Conservation (phyloP, 2,888 invertebrate genomes). For the Sarcophaga subvicina region DNA sequence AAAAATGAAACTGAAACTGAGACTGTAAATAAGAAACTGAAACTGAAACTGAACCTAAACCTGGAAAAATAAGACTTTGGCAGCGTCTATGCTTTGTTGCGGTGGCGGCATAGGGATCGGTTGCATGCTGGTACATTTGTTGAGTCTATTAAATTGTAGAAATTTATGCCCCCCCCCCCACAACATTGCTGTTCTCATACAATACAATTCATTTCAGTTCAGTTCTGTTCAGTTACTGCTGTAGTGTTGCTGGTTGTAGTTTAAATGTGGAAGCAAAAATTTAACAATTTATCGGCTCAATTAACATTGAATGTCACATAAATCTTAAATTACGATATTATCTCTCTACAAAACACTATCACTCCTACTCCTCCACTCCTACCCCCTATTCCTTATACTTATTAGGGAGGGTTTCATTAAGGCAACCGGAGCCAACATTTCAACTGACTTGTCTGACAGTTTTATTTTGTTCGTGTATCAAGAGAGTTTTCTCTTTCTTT, state of each 20-base stretch:
- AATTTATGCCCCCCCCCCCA: not conserved
- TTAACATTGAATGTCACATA: slow-evolving; percentile 69
- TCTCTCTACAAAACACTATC: slow-evolving; percentile 26
- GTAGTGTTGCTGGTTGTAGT: too few species aligned
- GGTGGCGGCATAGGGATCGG: too few species aligned
- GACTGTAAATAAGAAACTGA: slow-evolving; percentile 4
- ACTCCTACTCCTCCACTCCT: not conserved
- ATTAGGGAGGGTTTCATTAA: not conserved
- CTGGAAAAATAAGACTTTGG: slow-evolving; percentile 10
- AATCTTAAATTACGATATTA: slow-evolving; percentile 63
- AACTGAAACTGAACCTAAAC: slow-evolving; percentile 39
- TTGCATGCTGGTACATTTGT: not conserved
- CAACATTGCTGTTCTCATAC: not conserved
- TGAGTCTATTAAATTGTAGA: slow-evolving; percentile 28
- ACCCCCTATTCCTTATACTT: not conserved
- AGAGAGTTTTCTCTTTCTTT: not conserved
- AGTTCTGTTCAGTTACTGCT: too few species aligned
- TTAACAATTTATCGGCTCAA: slow-evolving; percentile 70
- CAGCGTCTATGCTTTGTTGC: not conserved
- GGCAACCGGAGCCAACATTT: not conserved
- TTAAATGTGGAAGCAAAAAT: slow-evolving; percentile 15
- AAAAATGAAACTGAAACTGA: slow-evolving; percentile 6
- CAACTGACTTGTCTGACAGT: slow-evolving; percentile 25
- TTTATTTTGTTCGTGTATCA: slow-evolving; percentile 31
- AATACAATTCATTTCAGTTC: too few species aligned